Conservation (phyloP, 2,113 vertebrate species). For the Prionailurus viverrinus region DNA sequence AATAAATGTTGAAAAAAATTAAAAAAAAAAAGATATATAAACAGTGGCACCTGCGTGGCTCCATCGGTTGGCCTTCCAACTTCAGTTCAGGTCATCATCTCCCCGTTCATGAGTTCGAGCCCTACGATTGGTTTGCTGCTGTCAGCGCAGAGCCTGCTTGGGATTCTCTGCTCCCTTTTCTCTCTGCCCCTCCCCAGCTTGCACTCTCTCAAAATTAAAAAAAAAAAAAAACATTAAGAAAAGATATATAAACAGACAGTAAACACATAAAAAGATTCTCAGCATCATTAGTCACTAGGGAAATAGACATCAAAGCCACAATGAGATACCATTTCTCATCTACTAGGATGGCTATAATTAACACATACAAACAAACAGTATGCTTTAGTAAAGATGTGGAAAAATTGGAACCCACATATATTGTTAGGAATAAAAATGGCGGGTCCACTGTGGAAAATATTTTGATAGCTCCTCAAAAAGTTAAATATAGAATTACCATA, state of each 20-base stretch:
- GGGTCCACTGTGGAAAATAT: background rate
- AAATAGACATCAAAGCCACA: background rate
- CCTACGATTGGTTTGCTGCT: no score
- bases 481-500: background rate
- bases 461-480: background rate
- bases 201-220: no score
- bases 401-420: background rate
- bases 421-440: background rate
- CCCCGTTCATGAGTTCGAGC: no score
- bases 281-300: background rate
- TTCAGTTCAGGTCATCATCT: no score
- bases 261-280: background rate
- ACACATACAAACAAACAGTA: background rate
- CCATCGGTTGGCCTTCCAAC: no score
- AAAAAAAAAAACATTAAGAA: no score
- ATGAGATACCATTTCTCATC: background rate
- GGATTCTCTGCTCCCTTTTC: no score
- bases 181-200: no score
- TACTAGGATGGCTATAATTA: background rate
- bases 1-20: no score
- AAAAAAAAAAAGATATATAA: background rate
- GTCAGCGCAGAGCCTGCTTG: no score
- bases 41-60: no score
- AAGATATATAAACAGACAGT: background rate
- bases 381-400: background rate